A percentile compares a stretch with the other conserved stretches of the same genome.
phyloP scores from a whole-genome alignment of 2,113 vertebrate genomes.

The Misgurnus mizolepis region DNA sequence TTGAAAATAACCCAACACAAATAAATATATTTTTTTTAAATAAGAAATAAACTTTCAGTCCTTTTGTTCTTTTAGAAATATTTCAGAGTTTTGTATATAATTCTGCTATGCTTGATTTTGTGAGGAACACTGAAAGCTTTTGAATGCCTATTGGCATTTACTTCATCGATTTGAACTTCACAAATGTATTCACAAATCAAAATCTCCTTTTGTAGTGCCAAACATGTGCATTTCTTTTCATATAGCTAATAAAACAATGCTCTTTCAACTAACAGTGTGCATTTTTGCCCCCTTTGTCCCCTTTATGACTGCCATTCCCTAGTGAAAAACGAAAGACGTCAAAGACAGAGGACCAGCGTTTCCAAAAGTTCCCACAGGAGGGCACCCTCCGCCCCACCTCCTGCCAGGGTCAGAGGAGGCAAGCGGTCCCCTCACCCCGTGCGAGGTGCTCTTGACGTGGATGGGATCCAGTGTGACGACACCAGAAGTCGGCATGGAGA shows the following conservation, averaged over 20 bases:
- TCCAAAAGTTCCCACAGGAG: slow-evolving; percentile 62
- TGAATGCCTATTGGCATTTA: not conserved
- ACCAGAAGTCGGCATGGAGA: slow-evolving; percentile 53
- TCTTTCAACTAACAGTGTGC: slow-evolving; percentile 17
- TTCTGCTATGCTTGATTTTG: not conserved
- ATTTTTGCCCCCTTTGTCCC: slow-evolving; percentile 21
- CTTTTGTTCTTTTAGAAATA: not conserved
- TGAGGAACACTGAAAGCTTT: not conserved
- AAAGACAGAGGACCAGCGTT: slow-evolving; percentile 57
- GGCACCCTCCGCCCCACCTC: slow-evolving; percentile 52
- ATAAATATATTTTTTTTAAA: too few species aligned
- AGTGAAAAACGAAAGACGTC: slow-evolving; percentile 69
- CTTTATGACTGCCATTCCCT: slow-evolving; percentile 55
- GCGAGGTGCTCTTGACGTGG: slow-evolving; percentile 78
- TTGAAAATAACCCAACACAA: too few species aligned
- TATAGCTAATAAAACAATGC: not conserved
- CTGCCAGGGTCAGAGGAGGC: slow-evolving; percentile 58
- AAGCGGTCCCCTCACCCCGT: slow-evolving; percentile 64
- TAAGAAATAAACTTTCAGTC: too few species aligned
- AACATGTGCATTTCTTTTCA: too few species aligned
- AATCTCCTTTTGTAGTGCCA: not conserved
- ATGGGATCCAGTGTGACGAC: slow-evolving; percentile 66
- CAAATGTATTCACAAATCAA: not conserved
- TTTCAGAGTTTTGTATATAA: not conserved
- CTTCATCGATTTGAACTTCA: not conserved